Evolutionary conservation across 2,113 vertebrate genomes (phyloP), one percentile per base, ranked within the genome.

Genomic region (Buteo buteo): DNA sequence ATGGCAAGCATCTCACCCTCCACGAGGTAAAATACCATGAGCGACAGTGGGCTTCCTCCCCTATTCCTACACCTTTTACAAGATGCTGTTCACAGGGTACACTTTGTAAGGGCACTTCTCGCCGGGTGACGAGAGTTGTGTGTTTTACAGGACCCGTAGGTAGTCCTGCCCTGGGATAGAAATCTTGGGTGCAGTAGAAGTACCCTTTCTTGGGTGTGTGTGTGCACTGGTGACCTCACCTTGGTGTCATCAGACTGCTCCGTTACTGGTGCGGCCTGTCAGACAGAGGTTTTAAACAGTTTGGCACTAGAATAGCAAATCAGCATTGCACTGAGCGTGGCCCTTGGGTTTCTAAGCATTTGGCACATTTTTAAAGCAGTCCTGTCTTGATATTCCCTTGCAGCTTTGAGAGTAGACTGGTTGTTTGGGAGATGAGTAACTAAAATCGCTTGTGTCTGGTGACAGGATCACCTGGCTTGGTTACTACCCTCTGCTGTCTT

Each of bases 1-100:
- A 99, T 45, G 99, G 99, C 66, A 99, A 99, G 59, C 99, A 99
- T 94, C 98, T 99, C 90, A 99, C 99, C 0, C 98, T 99, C 72
- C 99, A 99, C 1, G 99, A 99, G 99, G 99, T 99, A 98, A 97
- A 96, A 74, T 19, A 28, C 57, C 31, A 47, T 50, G 38, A 54
- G 44, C 3, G 3, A 24, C 57, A 10, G 34, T 9, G 31, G 50
- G 28, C 82, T 90, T 88, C 69, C 54, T 83, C 28, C 32, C 19
- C 25, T 78, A 0, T 61, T 77, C 55, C 40, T 82, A 3, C 28
- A 8, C 22, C 36, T 74, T 34, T 34, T 58, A 11, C 1, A 10
- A 69, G 69, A 17, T 36, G 47, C 24, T 55, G 9, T 71, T 94
- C 22, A 10, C 28, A 24, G 82, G 9, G 16, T n/a, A 1, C 11